These are phyloP conservation scores for Brachyrhaphis roseni DNA, from an alignment of 2,797 vertebrate genomes.

Conservation along the genomic window DNA sequence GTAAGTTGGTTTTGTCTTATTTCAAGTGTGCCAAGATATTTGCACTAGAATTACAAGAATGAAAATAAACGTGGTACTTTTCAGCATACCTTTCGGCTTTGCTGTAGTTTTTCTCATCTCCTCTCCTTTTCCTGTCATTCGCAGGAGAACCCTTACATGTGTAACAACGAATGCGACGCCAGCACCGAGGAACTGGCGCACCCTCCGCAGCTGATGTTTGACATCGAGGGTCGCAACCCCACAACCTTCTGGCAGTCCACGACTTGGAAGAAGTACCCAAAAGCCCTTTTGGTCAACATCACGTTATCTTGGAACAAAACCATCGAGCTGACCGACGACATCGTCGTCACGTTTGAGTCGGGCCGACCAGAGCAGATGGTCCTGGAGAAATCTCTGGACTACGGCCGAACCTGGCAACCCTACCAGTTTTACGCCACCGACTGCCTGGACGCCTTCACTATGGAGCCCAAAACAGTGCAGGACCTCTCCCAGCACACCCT, in stretches of 20 bases:
- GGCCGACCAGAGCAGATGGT: conserved; percentile 98
- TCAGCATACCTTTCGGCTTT: background rate
- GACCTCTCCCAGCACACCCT: conserved; percentile 93
- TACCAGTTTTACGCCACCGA: conserved; percentile 98
- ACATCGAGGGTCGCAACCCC: conserved; percentile 94
- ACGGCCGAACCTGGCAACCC: conserved; percentile 95
- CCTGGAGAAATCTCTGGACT: conserved; percentile 96
- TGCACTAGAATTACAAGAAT: background rate
- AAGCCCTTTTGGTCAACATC: conserved; percentile 94
- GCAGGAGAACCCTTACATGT: conserved; percentile 99
- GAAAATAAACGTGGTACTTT: background rate
- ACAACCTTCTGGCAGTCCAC: conserved; percentile 98
- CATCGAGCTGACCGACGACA: conserved; percentile 97
- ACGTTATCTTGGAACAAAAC: conserved; percentile 99
- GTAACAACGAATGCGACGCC: conserved; percentile 98
- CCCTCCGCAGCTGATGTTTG: conserved; percentile 96
- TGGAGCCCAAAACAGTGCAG: conserved; percentile 95
- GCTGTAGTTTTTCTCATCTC: background rate
- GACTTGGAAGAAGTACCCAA: conserved; percentile 96
- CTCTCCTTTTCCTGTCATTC: conserved; percentile 30
- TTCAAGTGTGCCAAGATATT: too few relatives aligned
- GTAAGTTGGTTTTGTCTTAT: too few relatives aligned
- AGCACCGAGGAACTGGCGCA: conserved; percentile 93
- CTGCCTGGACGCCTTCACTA: conserved; percentile 96
- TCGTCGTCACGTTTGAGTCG: conserved; percentile 96